Evolutionary conservation across 2,888 invertebrate species (phyloP).

Genomic region (Priocnemis perturbator): DNA sequence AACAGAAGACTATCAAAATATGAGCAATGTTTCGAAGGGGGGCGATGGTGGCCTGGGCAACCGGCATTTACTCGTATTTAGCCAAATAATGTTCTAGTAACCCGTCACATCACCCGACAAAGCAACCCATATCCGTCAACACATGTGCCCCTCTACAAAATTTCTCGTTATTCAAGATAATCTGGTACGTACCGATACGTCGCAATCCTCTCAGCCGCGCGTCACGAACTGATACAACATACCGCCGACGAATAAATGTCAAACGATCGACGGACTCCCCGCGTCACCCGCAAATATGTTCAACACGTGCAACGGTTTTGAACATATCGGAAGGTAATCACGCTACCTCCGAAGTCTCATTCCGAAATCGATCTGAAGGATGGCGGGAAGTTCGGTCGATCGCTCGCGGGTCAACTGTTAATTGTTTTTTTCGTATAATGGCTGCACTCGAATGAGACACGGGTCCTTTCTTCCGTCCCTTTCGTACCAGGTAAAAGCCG

Average conservation of each 20-base stretch:
- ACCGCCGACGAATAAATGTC: too few relatives aligned
- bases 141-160: background rate
- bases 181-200: constrained; percentile 6
- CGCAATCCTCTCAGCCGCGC: background rate
- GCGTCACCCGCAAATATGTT: too few relatives aligned
- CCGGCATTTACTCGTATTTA: background rate
- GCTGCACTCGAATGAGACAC: constrained; percentile 61
- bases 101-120: constrained; percentile 37
- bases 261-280: too few relatives aligned
- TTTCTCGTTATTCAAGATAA: background rate
- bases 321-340: too few relatives aligned
- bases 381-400: background rate
- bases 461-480: constrained; percentile 53
- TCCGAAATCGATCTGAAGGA: too few relatives aligned
- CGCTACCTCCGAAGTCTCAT: too few relatives aligned
- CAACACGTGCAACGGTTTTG: too few relatives aligned
- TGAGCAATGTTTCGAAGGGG: constrained; percentile 1
- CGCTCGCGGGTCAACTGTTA: constrained; percentile 39
- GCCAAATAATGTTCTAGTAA: background rate
- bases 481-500: constrained; percentile 59
- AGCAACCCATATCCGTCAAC: constrained; percentile 8
- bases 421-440: constrained; percentile 57
- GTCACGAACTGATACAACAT: too few relatives aligned
- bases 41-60: constrained; percentile 6
- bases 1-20: constrained; percentile 8